Conservation (phyloP, 2,113 vertebrate genomes). For the Pachypanchax playfairii region DNA sequence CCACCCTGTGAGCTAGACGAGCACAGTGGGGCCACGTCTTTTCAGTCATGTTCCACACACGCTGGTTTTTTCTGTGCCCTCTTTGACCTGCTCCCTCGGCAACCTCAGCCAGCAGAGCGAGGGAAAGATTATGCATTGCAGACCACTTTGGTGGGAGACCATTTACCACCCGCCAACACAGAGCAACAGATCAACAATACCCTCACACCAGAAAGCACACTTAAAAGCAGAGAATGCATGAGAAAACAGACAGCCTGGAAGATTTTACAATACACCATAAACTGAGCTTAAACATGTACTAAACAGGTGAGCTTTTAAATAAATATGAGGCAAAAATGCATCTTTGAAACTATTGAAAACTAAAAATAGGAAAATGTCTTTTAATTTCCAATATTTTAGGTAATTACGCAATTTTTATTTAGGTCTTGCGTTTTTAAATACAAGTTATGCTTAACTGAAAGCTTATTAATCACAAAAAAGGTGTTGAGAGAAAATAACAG, state of each 20-base stretch:
- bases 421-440: no score
- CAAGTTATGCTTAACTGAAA: no score
- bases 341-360: not conserved
- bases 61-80: constrained; percentile 64
- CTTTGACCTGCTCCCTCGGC: constrained; percentile 71
- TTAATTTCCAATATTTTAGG: not conserved
- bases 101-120: constrained; percentile 62
- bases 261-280: constrained; percentile 2
- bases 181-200: constrained; percentile 60
- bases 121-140: constrained; percentile 75
- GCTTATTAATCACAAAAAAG: no score
- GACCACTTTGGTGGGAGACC: constrained; percentile 66
- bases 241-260: constrained; percentile 1
- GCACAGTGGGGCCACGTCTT: constrained; percentile 60
- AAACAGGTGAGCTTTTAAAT: not conserved
- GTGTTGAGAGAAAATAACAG: no score
- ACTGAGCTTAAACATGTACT: not conserved
- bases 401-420: no score
- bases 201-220: constrained; percentile 30
- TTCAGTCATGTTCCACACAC: constrained; percentile 73
- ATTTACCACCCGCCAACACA: constrained; percentile 70
- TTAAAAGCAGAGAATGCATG: not conserved
- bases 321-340: not conserved
- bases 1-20: constrained; percentile 55
- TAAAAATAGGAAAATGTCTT: not conserved